phyloP scores from a whole-genome alignment of 2,113 vertebrate species.

The Triplophysa rosa region DNA sequence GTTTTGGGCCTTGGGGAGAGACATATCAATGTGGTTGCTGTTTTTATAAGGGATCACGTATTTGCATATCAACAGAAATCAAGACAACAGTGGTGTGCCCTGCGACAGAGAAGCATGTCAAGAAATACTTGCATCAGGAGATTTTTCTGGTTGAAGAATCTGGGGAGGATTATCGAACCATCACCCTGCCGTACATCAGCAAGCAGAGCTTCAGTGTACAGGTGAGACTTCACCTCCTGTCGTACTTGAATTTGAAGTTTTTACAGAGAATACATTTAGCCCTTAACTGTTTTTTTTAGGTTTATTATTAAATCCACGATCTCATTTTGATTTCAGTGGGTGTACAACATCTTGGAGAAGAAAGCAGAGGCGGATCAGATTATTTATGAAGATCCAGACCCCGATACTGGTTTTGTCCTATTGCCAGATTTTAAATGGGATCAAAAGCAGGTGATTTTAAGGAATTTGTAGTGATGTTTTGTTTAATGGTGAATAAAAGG shows the following conservation, averaged over 20 bases:
- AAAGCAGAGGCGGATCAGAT: constrained; percentile 90
- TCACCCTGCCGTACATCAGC: constrained; percentile 86
- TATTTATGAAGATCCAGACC: constrained; percentile 87
- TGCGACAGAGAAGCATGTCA: constrained; percentile 90
- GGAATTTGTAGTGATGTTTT: constrained; percentile 17
- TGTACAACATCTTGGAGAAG: constrained; percentile 94
- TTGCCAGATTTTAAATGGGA: constrained; percentile 97
- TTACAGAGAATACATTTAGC: too few species aligned
- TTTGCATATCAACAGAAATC: constrained; percentile 74
- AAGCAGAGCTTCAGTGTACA: constrained; percentile 88
- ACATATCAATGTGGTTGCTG: too few species aligned
- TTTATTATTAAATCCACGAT: not conserved
- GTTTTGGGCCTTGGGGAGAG: too few species aligned
- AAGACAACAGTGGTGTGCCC: constrained; percentile 91
- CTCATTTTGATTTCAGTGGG: constrained; percentile 78
- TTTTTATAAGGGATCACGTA: not conserved
- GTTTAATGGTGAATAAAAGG: not conserved
- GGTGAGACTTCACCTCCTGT: constrained; percentile 65
- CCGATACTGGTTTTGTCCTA: constrained; percentile 82
- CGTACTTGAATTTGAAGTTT: not conserved
- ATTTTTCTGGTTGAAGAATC: constrained; percentile 82
- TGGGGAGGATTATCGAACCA: constrained; percentile 76
- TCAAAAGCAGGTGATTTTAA: constrained; percentile 84
- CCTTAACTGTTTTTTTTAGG: too few species aligned
- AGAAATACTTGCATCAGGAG: constrained; percentile 86